Conservation (phyloP, 2,797 vertebrate genomes). For the Squalus acanthias region DNA sequence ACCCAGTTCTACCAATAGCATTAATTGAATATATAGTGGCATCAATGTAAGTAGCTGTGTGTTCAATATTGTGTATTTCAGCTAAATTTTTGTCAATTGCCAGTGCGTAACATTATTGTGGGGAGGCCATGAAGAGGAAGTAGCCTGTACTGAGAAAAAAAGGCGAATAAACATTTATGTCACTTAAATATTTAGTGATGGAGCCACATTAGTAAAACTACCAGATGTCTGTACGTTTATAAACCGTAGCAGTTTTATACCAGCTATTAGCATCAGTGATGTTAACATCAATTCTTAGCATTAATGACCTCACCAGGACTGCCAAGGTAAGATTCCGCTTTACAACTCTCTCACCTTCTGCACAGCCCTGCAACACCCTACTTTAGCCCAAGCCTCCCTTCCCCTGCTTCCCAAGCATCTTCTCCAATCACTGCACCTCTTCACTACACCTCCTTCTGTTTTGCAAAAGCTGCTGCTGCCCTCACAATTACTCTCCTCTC, state of each 20-base stretch:
- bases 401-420: not conserved
- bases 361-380: not conserved
- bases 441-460: not conserved
- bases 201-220: not conserved
- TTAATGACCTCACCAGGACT: not conserved
- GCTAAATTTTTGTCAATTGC: not conserved
- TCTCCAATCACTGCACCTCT: not conserved
- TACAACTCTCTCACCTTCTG: not conserved
- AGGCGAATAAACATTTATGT: not conserved
- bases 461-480: not conserved
- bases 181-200: not conserved
- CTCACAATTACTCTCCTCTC: no score
- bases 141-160: not conserved
- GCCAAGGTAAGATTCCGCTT: not conserved
- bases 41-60: not conserved
- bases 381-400: not conserved
- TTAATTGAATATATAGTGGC: not conserved
- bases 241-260: not conserved
- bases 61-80: not conserved
- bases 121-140: not conserved
- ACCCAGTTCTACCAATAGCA: not conserved
- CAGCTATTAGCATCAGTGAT: not conserved
- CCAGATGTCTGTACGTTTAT: not conserved
- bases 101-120: not conserved
- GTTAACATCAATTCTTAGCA: not conserved